Conservation (phyloP, 2,888 invertebrate genomes). For the Carpatolechia fugitivella region DNA sequence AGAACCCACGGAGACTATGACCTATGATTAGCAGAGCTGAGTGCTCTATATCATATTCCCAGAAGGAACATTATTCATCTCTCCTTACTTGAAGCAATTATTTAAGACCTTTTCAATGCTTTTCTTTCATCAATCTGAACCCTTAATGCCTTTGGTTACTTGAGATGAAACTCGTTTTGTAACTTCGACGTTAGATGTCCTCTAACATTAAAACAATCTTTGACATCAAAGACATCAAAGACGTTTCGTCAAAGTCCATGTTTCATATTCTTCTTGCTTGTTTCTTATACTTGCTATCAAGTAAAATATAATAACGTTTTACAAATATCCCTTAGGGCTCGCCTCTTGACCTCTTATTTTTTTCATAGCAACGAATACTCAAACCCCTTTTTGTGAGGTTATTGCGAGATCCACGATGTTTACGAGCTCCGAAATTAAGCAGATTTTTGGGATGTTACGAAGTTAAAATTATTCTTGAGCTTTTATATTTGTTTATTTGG, state of each 20-base stretch:
- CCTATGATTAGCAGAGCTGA: neutral
- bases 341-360: neutral
- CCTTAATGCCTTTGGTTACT: neutral
- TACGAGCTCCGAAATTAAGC: constrained; percentile 9
- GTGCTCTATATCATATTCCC: neutral
- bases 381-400: constrained; percentile 2
- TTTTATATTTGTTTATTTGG: constrained; percentile 1
- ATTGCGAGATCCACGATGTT: constrained; percentile 5
- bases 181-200: constrained; percentile 10
- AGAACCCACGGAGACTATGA: no score
- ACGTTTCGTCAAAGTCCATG: constrained; percentile 10
- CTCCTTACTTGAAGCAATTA: neutral
- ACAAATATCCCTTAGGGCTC: neutral
- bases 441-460: constrained; percentile 4
- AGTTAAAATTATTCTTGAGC: constrained; percentile 9
- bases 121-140: neutral
- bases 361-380: neutral
- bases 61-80: neutral
- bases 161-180: constrained; percentile 2
- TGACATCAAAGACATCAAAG: constrained; percentile 20
- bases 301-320: neutral
- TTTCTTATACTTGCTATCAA: no score
- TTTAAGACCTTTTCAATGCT: neutral
- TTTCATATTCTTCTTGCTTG: constrained; percentile 12
- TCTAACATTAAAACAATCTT: constrained; percentile 6